Evolutionary conservation across 2,113 vertebrate genomes (phyloP).

Genomic region (Burhinus bistriatus): DNA sequence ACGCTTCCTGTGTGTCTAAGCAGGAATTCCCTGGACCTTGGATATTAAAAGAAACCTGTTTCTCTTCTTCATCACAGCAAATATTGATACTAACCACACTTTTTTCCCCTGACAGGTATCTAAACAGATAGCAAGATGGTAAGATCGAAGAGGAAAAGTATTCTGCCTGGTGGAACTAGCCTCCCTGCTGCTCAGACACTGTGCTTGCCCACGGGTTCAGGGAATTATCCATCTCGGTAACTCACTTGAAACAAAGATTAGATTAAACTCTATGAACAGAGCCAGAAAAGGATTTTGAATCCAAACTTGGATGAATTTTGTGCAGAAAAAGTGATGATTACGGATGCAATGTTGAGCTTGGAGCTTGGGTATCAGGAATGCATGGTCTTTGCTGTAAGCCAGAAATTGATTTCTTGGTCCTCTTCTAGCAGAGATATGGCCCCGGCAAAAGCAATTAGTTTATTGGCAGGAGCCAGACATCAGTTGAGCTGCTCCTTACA

Average conservation of each 20-base stretch:
- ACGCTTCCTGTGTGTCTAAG: not conserved
- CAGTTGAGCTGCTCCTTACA: not conserved
- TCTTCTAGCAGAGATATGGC: not conserved
- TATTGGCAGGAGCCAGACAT: slow-evolving; percentile 9
- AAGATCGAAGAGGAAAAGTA: not conserved
- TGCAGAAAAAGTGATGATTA: not conserved
- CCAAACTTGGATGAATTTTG: not conserved
- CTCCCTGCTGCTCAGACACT: not conserved
- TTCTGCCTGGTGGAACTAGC: not conserved
- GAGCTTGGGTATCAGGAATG: not conserved
- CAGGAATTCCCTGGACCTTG: not conserved
- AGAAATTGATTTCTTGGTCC: not conserved
- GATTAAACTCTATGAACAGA: not conserved
- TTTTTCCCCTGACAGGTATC: not conserved
- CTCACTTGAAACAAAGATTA: not conserved
- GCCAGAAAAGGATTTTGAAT: not conserved
- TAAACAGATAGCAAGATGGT: not conserved
- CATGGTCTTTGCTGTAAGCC: not conserved
- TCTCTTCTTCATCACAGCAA: not conserved
- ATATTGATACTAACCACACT: not conserved
- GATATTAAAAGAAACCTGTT: not conserved
- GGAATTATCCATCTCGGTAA: not conserved
- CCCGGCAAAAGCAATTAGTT: not conserved
- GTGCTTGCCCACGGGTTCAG: not conserved
- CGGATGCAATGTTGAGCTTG: not conserved